Evolutionary conservation across 1,140 invertebrate genomes (phyloP).

Genomic region (Neodiprion lecontei): DNA sequence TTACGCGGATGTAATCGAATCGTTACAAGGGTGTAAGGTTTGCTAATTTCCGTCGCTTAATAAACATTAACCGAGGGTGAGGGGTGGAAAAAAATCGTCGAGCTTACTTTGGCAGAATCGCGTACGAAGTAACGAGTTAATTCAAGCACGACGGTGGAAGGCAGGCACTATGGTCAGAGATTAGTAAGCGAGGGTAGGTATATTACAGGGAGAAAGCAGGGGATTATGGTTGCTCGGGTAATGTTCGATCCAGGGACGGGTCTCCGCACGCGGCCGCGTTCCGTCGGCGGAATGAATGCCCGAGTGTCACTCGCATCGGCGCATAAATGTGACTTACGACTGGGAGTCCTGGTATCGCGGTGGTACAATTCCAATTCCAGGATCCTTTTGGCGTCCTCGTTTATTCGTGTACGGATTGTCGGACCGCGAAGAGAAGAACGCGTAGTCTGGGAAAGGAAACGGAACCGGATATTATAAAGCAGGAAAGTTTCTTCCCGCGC

Average conservation of each 20-base stretch:
- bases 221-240: constrained; percentile 14
- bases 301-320: constrained; percentile 46
- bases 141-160: constrained; percentile 35
- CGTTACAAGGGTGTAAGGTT: too few species aligned
- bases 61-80: too few species aligned
- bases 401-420: neutral
- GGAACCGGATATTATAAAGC: neutral
- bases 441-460: neutral
- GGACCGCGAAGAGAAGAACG: neutral
- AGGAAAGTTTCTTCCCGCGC: neutral
- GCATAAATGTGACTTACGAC: constrained; percentile 52
- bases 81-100: too few species aligned
- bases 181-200: too few species aligned
- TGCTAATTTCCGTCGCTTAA: too few species aligned
- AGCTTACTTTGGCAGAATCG: too few species aligned
- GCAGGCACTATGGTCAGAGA: too few species aligned
- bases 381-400: neutral
- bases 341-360: constrained; percentile 28
- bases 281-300: constrained; percentile 35
- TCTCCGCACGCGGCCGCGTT: constrained; percentile 15
- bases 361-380: constrained; percentile 17
- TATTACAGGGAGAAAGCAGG: too few species aligned
- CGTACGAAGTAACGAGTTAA: neutral
- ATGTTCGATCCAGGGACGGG: constrained; percentile 8
- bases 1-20: too few species aligned